These are phyloP conservation scores for Notospermus geniculatus DNA, from an alignment of 1,140 invertebrate species.

Conservation along the genomic window DNA sequence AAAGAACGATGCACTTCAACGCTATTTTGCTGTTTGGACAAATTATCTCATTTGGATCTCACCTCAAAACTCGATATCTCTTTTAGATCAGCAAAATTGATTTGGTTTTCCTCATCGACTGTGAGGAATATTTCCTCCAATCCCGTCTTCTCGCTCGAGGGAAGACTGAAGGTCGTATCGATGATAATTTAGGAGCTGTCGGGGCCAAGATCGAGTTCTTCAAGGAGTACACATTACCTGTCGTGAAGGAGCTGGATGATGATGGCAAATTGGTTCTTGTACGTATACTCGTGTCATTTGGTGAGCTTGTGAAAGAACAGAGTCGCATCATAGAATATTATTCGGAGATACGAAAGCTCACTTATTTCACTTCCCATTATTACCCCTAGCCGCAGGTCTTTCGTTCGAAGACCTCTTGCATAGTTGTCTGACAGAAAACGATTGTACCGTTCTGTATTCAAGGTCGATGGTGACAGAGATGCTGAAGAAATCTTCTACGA, in stretches of 20 bases:
- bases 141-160: slow-evolving; percentile 33
- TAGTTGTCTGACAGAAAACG: too few relatives aligned
- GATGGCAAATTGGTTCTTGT: slow-evolving; percentile 55
- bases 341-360: too few relatives aligned
- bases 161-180: slow-evolving; percentile 62
- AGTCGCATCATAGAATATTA: too few relatives aligned
- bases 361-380: too few relatives aligned
- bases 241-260: slow-evolving; percentile 78
- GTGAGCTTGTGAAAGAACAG: too few relatives aligned
- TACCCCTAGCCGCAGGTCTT: too few relatives aligned
- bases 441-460: slow-evolving; percentile 24
- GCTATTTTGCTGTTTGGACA: too few relatives aligned
- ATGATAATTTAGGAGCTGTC: slow-evolving; percentile 82
- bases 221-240: slow-evolving; percentile 79
- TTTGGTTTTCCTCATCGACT: slow-evolving; percentile 46
- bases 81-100: slow-evolving; percentile 44
- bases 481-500: slow-evolving; percentile 42
- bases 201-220: slow-evolving; percentile 78
- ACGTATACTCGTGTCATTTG: slow-evolving; percentile 7
- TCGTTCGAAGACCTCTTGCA: too few relatives aligned
- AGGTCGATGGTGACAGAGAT: slow-evolving; percentile 46
- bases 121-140: slow-evolving; percentile 41
- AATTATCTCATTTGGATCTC: too few relatives aligned
- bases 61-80: slow-evolving; percentile 6
- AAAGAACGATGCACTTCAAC: too few relatives aligned